These are phyloP conservation scores for Columba guinea DNA, from an alignment of 2,797 vertebrate genomes.

Conservation along the genomic window DNA sequence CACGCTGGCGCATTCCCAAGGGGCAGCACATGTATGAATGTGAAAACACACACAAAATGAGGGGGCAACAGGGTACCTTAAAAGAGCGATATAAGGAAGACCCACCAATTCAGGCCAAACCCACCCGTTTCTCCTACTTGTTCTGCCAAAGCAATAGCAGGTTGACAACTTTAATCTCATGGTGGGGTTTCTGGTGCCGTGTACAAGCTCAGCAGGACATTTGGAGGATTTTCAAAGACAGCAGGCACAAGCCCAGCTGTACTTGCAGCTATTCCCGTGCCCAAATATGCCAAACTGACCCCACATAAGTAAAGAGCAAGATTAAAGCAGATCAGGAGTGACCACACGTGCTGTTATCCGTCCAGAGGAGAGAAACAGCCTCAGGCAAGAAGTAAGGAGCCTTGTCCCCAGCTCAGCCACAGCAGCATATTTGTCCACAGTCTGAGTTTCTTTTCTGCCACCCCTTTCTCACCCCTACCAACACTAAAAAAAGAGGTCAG, in stretches of 20 bases:
- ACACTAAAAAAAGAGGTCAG: background rate
- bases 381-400: background rate
- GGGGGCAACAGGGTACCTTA: background rate
- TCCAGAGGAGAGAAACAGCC: background rate
- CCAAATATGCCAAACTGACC: fast-evolving
- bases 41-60: background rate
- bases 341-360: fast-evolving
- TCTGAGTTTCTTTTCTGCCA: background rate
- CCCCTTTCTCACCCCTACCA: background rate
- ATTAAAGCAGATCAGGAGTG: background rate
- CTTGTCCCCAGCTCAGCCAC: background rate
- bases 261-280: background rate
- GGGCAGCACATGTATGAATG: background rate
- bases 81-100: background rate
- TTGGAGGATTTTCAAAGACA: background rate
- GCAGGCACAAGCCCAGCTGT: background rate
- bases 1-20: fast-evolving
- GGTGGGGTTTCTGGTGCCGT: fast-evolving
- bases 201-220: background rate
- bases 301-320: fast-evolving
- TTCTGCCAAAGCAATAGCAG: background rate
- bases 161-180: fast-evolving
- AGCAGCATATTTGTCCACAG: background rate
- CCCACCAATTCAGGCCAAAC: background rate
- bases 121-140: background rate